Percentiles rank a stretch among this genome's conserved stretches.
Evolutionary conservation across 2,113 vertebrate species (phyloP).

Genomic region (Salvator merianae): DNA sequence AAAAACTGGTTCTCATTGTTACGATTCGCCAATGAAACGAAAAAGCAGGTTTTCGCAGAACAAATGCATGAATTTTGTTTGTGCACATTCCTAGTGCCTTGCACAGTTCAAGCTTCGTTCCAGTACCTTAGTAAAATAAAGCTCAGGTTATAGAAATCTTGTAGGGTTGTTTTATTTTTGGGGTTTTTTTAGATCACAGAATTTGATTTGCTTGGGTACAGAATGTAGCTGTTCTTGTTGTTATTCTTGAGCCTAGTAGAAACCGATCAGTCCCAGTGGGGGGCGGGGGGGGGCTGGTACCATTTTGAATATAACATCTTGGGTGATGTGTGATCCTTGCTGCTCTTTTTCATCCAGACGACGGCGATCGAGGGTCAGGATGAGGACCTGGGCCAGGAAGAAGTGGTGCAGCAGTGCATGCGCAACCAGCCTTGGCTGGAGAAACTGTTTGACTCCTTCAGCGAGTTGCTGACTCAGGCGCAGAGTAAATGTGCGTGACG

Average conservation of each 20-base stretch:
- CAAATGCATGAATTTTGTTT: no score
- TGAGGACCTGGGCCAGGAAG: constrained; percentile 90
- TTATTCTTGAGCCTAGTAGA: no score
- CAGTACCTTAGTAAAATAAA: no score
- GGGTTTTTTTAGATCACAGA: not conserved
- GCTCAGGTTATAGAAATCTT: no score
- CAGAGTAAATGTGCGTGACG: constrained; percentile 74
- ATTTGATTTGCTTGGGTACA: not conserved
- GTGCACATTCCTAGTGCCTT: no score
- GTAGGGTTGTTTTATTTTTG: no score
- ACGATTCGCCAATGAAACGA: no score
- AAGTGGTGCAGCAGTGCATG: constrained; percentile 94
- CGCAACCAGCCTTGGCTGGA: constrained; percentile 90
- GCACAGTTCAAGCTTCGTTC: no score
- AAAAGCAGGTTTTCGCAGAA: no score
- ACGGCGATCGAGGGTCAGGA: constrained; percentile 86
- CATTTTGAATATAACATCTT: not conserved
- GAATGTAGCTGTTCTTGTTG: no score
- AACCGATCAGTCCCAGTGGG: not conserved
- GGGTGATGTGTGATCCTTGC: not conserved
- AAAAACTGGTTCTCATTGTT: no score
- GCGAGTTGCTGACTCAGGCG: constrained; percentile 83
- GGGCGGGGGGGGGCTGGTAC: no score
- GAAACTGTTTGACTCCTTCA: constrained; percentile 86
- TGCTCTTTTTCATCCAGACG: constrained; percentile 70